These are phyloP conservation scores for Melangyna quadrimaculata DNA, from an alignment of 2,888 invertebrate genomes.

Conservation along the genomic window DNA sequence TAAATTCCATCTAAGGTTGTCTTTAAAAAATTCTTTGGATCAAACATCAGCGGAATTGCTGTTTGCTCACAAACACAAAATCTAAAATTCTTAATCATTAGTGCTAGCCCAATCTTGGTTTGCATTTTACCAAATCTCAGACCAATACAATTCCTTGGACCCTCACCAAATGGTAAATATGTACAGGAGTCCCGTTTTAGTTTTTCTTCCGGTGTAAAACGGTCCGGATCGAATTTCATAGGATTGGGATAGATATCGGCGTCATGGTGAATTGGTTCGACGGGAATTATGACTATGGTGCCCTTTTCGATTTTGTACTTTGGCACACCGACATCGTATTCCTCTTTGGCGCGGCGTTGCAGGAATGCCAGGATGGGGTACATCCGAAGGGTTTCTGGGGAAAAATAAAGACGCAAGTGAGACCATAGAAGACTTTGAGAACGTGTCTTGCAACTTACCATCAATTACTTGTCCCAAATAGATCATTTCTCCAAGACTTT, in stretches of 20 bases:
- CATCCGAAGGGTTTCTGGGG: conserved; percentile 83
- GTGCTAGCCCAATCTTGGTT: conserved; percentile 75
- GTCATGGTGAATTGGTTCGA: conserved; percentile 80
- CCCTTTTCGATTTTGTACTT: conserved; percentile 76
- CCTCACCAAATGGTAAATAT: conserved; percentile 80
- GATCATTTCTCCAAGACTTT: conserved; percentile 77
- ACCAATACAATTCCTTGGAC: conserved; percentile 77
- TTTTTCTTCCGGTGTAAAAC: conserved; percentile 77
- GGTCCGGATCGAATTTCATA: conserved; percentile 80
- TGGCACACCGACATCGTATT: background rate
- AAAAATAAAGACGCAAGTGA: background rate
- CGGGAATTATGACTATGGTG: conserved; percentile 77
- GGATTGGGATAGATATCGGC: conserved; percentile 80
- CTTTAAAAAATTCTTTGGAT: too few species aligned
- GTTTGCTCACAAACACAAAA: conserved; percentile 72
- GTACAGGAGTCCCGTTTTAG: conserved; percentile 73
- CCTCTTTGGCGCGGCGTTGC: conserved; percentile 75
- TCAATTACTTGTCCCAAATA: background rate
- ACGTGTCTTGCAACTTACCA: background rate
- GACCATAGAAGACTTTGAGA: too few species aligned
- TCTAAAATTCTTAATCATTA: conserved; percentile 73
- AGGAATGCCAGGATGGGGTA: conserved; percentile 83
- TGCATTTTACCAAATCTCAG: conserved; percentile 77
- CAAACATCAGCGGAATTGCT: background rate
- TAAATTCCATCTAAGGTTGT: conserved; percentile 45